Conservation (phyloP, 2,888 invertebrate genomes). For the Leptopterna dolabrata region DNA sequence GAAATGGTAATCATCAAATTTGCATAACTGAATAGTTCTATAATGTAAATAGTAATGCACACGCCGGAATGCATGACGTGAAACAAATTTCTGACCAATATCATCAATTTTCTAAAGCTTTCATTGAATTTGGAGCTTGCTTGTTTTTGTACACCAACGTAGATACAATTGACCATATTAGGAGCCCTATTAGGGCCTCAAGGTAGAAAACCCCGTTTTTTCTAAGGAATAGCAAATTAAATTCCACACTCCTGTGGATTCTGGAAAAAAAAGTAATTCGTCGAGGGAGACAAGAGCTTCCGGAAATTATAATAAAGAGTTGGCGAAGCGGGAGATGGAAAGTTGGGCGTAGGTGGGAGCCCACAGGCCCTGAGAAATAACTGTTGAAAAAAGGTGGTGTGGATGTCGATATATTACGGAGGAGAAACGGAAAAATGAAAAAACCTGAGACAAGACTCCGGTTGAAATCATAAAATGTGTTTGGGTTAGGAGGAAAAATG, state of each 20-base stretch:
- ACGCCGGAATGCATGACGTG: no score
- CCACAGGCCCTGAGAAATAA: background rate
- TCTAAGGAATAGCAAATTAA: background rate
- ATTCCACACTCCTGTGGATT: background rate
- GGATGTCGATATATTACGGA: background rate
- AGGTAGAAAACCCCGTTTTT: background rate
- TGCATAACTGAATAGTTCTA: no score
- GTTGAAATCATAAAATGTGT: background rate
- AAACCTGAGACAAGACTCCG: background rate
- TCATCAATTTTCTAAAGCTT: no score
- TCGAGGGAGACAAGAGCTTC: background rate
- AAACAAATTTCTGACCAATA: no score
- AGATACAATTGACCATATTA: background rate
- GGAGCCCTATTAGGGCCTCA: background rate
- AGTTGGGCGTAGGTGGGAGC: background rate
- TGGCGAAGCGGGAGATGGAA: background rate
- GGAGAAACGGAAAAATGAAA: background rate
- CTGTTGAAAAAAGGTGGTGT: background rate
- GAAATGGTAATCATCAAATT: no score
- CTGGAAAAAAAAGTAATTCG: background rate
- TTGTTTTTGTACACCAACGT: background rate
- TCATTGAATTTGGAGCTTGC: no score
- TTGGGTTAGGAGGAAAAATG: background rate
- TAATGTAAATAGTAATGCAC: no score
- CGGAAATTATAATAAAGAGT: background rate